These are phyloP conservation scores for Okamejei kenojei DNA, from an alignment of 2,797 vertebrate species.

Conservation along the genomic window DNA sequence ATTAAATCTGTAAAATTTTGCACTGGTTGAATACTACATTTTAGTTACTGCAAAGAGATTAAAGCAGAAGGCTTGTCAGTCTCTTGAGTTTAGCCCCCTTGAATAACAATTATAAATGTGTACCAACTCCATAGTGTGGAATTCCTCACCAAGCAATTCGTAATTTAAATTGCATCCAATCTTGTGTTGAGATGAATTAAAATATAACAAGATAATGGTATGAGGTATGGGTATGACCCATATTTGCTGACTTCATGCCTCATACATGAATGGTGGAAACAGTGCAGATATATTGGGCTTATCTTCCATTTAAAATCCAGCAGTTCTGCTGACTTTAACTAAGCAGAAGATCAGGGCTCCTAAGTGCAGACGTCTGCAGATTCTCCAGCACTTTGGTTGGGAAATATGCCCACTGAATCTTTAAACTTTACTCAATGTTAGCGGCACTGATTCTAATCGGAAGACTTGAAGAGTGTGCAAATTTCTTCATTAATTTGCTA, in stretches of 20 bases:
- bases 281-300: background rate
- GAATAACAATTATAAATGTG: background rate
- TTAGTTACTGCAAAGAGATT: background rate
- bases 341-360: too few species aligned
- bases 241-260: background rate
- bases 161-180: conserved; percentile 20
- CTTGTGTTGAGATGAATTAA: background rate
- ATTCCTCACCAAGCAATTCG: background rate
- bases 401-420: too few species aligned
- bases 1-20: background rate
- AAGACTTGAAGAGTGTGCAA: too few species aligned
- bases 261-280: background rate
- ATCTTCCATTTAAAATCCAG: too few species aligned
- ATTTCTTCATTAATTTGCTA: too few species aligned
- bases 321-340: too few species aligned
- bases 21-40: background rate
- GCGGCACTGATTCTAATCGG: too few species aligned
- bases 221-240: background rate
- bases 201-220: background rate
- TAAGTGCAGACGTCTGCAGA: too few species aligned
- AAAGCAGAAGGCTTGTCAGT: background rate
- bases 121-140: background rate
- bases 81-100: background rate
- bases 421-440: too few species aligned
- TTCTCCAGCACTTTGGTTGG: too few species aligned